Percentiles rank a stretch among this genome's conserved stretches.
Evolutionary conservation across 2,888 invertebrate species (phyloP).

Genomic region (Creontiades dilutus): DNA sequence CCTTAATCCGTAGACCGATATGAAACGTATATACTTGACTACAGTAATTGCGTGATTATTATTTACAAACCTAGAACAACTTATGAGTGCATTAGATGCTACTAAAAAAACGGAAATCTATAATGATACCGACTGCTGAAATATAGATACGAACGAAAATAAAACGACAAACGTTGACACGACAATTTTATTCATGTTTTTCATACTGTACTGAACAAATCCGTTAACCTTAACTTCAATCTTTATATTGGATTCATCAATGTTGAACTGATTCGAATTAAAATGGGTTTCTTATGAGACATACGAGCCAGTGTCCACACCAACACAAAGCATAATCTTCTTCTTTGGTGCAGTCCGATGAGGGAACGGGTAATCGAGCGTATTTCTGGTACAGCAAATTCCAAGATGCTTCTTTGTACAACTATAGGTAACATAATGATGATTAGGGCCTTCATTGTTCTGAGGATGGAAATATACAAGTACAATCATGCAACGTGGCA

Average conservation of each 20-base stretch:
- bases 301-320: background rate
- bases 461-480: too few relatives aligned
- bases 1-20: constrained; percentile 23
- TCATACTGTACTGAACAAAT: background rate
- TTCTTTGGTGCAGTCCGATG: background rate
- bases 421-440: too few relatives aligned
- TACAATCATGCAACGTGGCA: background rate
- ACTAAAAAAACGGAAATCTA: background rate
- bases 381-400: too few relatives aligned
- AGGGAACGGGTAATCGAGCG: background rate
- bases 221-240: background rate
- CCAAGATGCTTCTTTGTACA: too few relatives aligned
- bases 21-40: constrained; percentile 28
- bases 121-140: constrained; percentile 10
- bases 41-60: background rate
- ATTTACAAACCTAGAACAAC: background rate
- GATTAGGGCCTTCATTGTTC: too few relatives aligned
- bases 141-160: constrained; percentile 3
- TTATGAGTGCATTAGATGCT: background rate
- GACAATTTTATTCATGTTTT: background rate
- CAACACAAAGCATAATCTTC: background rate
- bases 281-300: background rate
- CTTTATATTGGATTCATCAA: background rate
- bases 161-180: constrained; percentile 39
- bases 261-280: background rate